A percentile compares a stretch with the other conserved stretches of the same genome.
These are phyloP conservation scores for Anguilla marmorata DNA, from an alignment of 2,797 vertebrate species.

Conservation along the genomic window DNA sequence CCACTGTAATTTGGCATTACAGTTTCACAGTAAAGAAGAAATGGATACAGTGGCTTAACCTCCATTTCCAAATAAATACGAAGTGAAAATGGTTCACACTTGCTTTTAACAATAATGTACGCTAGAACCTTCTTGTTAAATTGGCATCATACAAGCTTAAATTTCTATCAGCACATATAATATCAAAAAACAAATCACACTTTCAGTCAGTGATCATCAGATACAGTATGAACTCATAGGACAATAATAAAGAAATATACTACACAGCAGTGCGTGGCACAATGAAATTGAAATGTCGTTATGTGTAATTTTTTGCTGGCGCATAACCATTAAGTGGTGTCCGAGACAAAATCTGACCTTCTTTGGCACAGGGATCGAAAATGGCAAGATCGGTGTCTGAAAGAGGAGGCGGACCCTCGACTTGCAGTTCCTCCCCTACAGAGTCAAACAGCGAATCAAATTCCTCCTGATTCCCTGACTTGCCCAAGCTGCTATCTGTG, in stretches of 20 bases:
- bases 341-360: constrained; percentile 60
- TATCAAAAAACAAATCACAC: background rate
- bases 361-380: constrained; percentile 86
- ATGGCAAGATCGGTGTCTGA: constrained; percentile 81
- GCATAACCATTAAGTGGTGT: background rate
- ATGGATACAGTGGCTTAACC: background rate
- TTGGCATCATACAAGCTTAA: no score
- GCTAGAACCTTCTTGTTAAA: no score
- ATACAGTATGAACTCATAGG: background rate
- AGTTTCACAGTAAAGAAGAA: background rate
- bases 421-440: constrained; percentile 58
- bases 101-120: background rate
- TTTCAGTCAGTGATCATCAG: background rate
- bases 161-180: background rate
- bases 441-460: constrained; percentile 75
- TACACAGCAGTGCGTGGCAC: background rate
- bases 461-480: constrained; percentile 67
- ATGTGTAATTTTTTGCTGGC: background rate
- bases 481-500: constrained; percentile 42
- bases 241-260: background rate
- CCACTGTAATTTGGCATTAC: background rate
- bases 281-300: background rate
- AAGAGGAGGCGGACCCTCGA: constrained; percentile 64
- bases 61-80: background rate
- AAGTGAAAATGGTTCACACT: background rate